These are phyloP conservation scores for Psammodynastes pulverulentus DNA, from an alignment of 2,113 vertebrate genomes.

Conservation along the genomic window DNA sequence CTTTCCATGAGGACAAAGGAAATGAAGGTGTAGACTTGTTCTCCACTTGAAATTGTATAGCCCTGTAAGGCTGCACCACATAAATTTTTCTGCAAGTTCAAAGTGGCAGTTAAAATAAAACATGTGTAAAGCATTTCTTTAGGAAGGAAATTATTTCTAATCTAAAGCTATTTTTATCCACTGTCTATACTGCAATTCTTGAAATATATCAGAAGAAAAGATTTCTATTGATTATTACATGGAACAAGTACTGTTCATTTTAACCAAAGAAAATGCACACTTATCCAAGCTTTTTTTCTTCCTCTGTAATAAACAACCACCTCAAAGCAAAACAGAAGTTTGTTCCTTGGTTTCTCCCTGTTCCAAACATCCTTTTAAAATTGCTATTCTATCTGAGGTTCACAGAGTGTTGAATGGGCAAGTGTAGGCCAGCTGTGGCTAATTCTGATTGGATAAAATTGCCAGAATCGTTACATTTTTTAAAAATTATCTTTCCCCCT, in stretches of 20 bases:
- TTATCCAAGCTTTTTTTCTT: background rate
- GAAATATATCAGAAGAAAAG: background rate
- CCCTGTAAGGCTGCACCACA: background rate
- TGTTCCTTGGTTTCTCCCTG: background rate
- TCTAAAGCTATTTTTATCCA: background rate
- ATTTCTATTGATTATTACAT: background rate
- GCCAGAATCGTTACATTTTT: background rate
- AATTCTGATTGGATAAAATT: slow-evolving; percentile 3
- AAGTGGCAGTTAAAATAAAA: background rate
- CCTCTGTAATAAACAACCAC: background rate
- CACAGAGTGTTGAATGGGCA: background rate
- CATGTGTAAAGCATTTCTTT: background rate
- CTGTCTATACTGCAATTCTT: background rate
- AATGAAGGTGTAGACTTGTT: background rate
- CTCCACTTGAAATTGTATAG: background rate
- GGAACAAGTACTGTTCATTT: background rate
- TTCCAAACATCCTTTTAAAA: background rate
- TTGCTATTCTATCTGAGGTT: background rate
- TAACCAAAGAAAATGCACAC: background rate
- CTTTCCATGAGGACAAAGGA: background rate
- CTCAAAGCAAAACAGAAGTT: background rate
- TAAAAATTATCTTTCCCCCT: slow-evolving; percentile 5
- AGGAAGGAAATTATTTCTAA: background rate
- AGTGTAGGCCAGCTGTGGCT: background rate
- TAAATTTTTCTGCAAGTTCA: background rate